Percentiles rank a stretch among this genome's conserved stretches.
Conservation (phyloP, 2,113 vertebrate species). For the Salvelinus fontinalis region DNA sequence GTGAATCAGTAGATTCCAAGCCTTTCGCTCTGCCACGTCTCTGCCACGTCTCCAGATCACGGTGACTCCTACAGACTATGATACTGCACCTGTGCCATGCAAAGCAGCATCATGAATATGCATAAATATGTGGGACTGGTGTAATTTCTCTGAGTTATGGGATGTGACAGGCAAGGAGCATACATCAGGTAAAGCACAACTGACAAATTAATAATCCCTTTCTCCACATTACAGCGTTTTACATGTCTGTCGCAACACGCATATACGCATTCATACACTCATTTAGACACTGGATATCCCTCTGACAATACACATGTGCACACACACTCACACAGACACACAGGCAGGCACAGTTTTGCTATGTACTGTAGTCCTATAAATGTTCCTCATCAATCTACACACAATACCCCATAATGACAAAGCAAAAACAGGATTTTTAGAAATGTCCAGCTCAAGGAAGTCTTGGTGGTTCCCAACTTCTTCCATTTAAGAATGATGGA, state of each 20-base stretch:
- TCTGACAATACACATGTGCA: constrained; percentile 22
- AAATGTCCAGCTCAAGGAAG: too few species aligned
- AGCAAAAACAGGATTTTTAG: too few species aligned
- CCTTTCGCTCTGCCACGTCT: constrained; percentile 75
- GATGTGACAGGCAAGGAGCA: constrained; percentile 84
- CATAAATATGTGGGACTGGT: constrained; percentile 86
- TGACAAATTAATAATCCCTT: constrained; percentile 87
- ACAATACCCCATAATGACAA: too few species aligned
- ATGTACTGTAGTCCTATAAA: not conserved
- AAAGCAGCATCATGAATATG: constrained; percentile 90
- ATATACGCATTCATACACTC: constrained; percentile 26
- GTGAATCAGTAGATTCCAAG: constrained; percentile 74
- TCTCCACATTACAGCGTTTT: constrained; percentile 66
- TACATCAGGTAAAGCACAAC: constrained; percentile 82
- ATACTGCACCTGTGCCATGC: constrained; percentile 74
- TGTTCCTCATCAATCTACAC: too few species aligned
- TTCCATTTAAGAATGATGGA: too few species aligned
- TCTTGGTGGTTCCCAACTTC: too few species aligned
- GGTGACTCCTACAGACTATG: constrained; percentile 55
- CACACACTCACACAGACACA: constrained; percentile 9
- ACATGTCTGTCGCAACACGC: constrained; percentile 43
- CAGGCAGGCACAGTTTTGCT: not conserved
- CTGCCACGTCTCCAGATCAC: constrained; percentile 69
- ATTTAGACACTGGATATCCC: constrained; percentile 26
- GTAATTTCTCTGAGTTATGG: constrained; percentile 90